Percentiles rank a stretch among this genome's conserved stretches.
phyloP scores from a whole-genome alignment of 2,113 vertebrate species.

The Urocolius indicus region DNA sequence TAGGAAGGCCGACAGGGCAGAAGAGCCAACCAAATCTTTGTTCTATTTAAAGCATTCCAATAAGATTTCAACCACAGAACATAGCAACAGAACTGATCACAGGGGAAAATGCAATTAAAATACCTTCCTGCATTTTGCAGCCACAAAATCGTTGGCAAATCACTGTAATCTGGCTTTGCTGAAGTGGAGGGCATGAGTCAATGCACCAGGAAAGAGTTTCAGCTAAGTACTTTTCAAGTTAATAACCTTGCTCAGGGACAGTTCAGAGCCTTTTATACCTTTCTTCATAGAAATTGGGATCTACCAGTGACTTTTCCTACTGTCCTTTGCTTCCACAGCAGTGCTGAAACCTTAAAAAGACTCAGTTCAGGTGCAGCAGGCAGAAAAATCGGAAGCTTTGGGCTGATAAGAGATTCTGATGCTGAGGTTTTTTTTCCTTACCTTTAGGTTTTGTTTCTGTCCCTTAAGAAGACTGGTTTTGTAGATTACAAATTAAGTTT shows the following conservation, averaged over 20 bases:
- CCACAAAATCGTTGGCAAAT: conserved; percentile 49
- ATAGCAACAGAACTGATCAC: conserved; percentile 19
- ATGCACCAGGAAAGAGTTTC: conserved; percentile 18
- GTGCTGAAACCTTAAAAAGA: background rate
- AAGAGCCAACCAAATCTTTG: background rate
- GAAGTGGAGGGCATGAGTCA: conserved; percentile 46
- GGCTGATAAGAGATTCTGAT: background rate
- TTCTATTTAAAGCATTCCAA: conserved; percentile 44
- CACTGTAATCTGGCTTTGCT: conserved; percentile 40
- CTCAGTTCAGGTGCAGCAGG: background rate
- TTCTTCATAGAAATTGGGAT: background rate
- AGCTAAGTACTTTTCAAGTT: conserved; percentile 36
- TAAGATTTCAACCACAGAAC: conserved; percentile 28
- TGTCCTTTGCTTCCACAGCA: background rate
- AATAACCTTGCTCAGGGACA: conserved; percentile 5
- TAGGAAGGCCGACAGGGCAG: background rate
- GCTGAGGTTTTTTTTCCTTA: background rate
- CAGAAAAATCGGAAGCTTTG: background rate
- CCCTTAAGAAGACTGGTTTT: background rate
- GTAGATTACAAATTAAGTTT: background rate
- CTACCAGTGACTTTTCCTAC: background rate
- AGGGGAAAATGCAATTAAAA: conserved; percentile 64
- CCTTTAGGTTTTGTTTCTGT: background rate
- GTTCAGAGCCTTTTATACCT: background rate
- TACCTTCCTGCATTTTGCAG: conserved; percentile 54